Base-by-base conservation (phyloP, 37 sponge, comb jelly and placozoan species). In the Aphrocallistes beatrix region DNA sequence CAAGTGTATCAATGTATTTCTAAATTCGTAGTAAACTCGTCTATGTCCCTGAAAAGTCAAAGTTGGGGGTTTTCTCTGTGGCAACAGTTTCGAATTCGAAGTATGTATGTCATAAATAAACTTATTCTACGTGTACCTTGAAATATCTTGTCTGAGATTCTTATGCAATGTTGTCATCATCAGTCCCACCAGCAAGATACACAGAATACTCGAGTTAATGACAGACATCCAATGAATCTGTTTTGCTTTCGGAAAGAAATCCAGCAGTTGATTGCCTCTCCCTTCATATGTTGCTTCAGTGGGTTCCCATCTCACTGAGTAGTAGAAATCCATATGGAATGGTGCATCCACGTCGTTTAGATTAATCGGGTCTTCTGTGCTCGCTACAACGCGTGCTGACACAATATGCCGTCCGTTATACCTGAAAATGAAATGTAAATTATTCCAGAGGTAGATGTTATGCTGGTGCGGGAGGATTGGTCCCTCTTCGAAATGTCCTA, bases 151-250 rank as follows among this genome's bases (percentile, higher is more conserved):
- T 60, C 75, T 60, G 32, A 60, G 75, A 13, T 60, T 60, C 75
- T 13, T 60, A 60, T 60, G n/a, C 17, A 60, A 13, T 60, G 75
- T 60, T 30, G 10, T 85, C 37, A 90, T 60, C n/a, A 95, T 90
- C 85, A 95, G 91, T 32, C 94, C 96, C 13, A 95, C 48, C 81
- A 95, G 81, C 23, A 95, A 89, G 38, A 90, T 84, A 1, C 93
- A 94, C 30, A 95, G 81, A 38, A 95, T 90, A 38, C 91, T 85
- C 34, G 96, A 95, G 84, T 95, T 95, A 51, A 95, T 92, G 38
- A 95, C 86, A 30, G 96, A 95, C 50, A 95, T 81, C 96, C 96
- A 95, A 85, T 95, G 96, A 38, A 95, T 95, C 96, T 95, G 86
- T 51, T 36, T 32, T 38, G 60, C 85, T 82, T 84, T 88, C 0